Evolutionary conservation across 1,140 invertebrate species (phyloP).

Genomic region (Hycleus cichorii): DNA sequence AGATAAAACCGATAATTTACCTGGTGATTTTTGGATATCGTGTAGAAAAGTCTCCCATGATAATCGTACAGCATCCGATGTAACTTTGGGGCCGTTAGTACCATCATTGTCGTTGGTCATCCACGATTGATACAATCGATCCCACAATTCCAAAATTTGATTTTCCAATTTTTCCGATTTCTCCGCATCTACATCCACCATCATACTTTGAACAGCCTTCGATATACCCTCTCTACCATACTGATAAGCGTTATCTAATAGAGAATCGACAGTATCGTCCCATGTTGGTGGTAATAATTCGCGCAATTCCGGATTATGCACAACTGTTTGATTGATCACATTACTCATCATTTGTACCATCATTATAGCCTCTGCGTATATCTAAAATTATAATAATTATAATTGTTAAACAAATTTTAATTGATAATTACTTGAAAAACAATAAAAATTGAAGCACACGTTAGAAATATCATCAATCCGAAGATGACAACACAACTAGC

Average conservation of each 20-base stretch:
- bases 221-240: slow-evolving; percentile 83
- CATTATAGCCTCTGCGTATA: slow-evolving; percentile 92
- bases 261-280: slow-evolving; percentile 74
- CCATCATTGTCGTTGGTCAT: slow-evolving; percentile 54
- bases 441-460: slow-evolving; percentile 49
- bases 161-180: slow-evolving; percentile 82
- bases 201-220: slow-evolving; percentile 66
- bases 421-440: slow-evolving; percentile 45
- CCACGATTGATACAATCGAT: slow-evolving; percentile 88
- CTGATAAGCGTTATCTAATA: slow-evolving; percentile 85
- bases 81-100: slow-evolving; percentile 58
- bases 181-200: slow-evolving; percentile 71
- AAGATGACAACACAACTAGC: slow-evolving; percentile 51
- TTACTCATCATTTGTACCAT: slow-evolving; percentile 82
- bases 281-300: slow-evolving; percentile 65
- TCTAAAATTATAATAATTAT: slow-evolving; percentile 48
- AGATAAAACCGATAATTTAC: slow-evolving; percentile 35
- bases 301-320: slow-evolving; percentile 78
- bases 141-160: slow-evolving; percentile 89
- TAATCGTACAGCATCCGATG: slow-evolving; percentile 56
- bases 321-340: slow-evolving; percentile 82
- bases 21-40: slow-evolving; percentile 63
- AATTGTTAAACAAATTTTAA: background rate
- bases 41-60: slow-evolving; percentile 67
- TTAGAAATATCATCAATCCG: slow-evolving; percentile 49